Evolutionary conservation across 2,113 vertebrate species (phyloP).

Genomic region (Papio anubis): DNA sequence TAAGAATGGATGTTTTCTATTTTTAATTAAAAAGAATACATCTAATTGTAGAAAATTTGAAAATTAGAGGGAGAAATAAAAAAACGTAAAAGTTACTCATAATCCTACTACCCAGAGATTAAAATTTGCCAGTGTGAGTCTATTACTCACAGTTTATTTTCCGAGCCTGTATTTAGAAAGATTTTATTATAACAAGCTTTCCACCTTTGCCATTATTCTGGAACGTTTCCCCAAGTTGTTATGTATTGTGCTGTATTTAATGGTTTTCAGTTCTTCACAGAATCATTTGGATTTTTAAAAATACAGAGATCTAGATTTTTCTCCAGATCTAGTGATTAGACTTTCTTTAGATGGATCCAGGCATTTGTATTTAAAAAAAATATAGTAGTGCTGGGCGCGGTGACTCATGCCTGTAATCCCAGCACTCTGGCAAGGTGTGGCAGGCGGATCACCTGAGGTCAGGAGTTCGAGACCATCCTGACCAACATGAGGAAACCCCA

Average conservation of each 20-base stretch:
- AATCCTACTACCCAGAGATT: not conserved
- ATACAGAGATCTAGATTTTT: not conserved
- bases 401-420: too few relatives aligned
- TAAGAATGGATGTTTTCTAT: not conserved
- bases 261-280: not conserved
- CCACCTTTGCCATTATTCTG: not conserved
- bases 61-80: not conserved
- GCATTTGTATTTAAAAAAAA: accelerated
- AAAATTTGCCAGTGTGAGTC: not conserved
- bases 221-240: not conserved
- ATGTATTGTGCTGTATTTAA: not conserved
- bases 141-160: not conserved
- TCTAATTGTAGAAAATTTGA: not conserved
- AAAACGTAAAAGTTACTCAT: not conserved
- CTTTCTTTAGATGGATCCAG: not conserved
- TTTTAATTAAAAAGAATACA: not conserved
- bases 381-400: accelerated
- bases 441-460: too few relatives aligned
- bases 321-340: not conserved
- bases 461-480: too few relatives aligned
- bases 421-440: too few relatives aligned
- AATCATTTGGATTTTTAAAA: not conserved
- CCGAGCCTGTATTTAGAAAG: not conserved
- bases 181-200: not conserved
- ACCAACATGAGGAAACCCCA: too few relatives aligned